Evolutionary conservation across 2,888 invertebrate species (phyloP), one percentile per base, ranked within the genome.

Genomic region (Siphlonurus alternatus): DNA sequence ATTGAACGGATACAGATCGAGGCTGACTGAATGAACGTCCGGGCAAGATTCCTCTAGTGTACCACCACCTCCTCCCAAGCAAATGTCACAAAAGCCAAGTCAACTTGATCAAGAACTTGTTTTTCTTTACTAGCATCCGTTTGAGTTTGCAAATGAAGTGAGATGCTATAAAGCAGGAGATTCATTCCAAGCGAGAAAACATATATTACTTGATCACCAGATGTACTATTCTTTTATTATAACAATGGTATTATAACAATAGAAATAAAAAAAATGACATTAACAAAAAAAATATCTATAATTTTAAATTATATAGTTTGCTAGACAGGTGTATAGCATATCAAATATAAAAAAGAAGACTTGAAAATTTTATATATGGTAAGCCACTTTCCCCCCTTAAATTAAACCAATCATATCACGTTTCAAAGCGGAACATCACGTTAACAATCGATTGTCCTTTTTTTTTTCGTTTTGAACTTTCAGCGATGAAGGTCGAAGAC

Each of bases 141-240:
- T 56, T 51, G 10, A 51, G 53, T 51, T 51, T 56, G 56, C 22
- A 20, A 56, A 56, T 56, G 56, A 56, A 10, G n/a, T n/a, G 22
- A 22, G 56, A 56, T 18, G n/a, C 15, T 38, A 10, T 38, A 10
- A 10, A 10, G 5, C 19, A 56, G n/a, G 20, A 56, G 56, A 10
- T 56, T 56, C 56, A 56, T 56, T 56, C 56, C 56, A 20, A 18
- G n/a, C 56, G 56, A 56, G 56, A 56, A 56, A 56, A 56, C 20
- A 20, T 22, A 56, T 56, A 38, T n/a, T n/a, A n/a, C n/a, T n/a
- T n/a, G n/a, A n/a, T n/a, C n/a, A n/a, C n/a, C n/a, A n/a, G n/a
- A n/a, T n/a, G n/a, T n/a, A n/a, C n/a, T n/a, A n/a, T n/a, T 38
- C 38, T 38, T 38, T 38, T 38, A 38, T 38, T 38, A 38, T 38